phyloP scores from a whole-genome alignment of 2,113 vertebrate genomes.

The Terrapene triunguis region DNA sequence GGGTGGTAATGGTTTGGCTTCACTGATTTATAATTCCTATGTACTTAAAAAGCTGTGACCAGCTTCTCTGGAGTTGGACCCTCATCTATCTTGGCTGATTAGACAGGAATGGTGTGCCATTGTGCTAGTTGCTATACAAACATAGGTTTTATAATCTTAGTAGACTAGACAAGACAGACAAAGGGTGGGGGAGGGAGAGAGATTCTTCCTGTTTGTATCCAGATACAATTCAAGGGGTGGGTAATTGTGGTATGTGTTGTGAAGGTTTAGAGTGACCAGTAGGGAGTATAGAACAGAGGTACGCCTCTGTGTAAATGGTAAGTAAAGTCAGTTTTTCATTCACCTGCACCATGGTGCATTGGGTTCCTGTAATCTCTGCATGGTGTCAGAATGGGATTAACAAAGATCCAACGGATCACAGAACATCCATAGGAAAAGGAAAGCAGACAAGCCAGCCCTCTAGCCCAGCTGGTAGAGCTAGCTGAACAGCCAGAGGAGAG shows the following conservation, averaged over 20 bases:
- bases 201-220: background rate
- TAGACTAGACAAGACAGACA: too few species aligned
- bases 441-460: background rate
- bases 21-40: rapidly evolving
- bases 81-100: background rate
- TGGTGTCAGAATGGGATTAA: background rate
- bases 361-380: too few species aligned
- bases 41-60: background rate
- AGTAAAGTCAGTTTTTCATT: background rate
- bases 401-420: background rate
- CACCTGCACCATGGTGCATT: too few species aligned
- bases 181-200: background rate
- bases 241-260: background rate
- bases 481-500: background rate
- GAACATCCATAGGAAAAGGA: background rate
- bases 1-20: background rate
- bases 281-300: background rate
- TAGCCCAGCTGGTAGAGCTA: background rate
- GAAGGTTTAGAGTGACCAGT: too few species aligned
- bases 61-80: background rate
- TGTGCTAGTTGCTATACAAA: too few species aligned
- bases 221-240: background rate
- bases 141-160: too few species aligned
- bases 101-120: too few species aligned
- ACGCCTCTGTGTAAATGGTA: background rate